Conservation (phyloP, 2,797 vertebrate genomes). For the Sebastes diploproa region DNA sequence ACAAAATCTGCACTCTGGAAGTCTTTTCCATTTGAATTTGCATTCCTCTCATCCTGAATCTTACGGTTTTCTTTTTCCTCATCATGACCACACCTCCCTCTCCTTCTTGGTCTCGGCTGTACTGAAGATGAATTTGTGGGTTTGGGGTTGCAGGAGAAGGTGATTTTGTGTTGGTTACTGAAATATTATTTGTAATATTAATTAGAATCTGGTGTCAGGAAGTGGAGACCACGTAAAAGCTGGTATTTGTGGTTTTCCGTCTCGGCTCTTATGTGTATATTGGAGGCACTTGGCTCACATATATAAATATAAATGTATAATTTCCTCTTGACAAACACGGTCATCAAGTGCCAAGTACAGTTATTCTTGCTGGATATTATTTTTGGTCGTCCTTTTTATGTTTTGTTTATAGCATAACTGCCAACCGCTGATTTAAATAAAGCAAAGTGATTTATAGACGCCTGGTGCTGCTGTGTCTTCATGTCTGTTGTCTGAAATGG, state of each 20-base stretch:
- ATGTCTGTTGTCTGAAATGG: constrained; percentile 5
- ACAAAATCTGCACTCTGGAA: background rate
- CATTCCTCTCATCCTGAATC: background rate
- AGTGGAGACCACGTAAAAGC: constrained; percentile 65
- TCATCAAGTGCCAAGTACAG: constrained; percentile 80
- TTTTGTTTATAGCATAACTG: constrained; percentile 63
- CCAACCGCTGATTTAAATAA: constrained; percentile 83
- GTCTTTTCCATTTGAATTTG: background rate
- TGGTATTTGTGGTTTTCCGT: constrained; percentile 68
- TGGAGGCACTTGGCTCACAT: constrained; percentile 64
- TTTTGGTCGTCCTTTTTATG: constrained; percentile 63
- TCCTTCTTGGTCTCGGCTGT: background rate
- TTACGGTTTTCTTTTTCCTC: background rate
- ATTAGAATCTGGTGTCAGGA: constrained; percentile 41
- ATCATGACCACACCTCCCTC: background rate
- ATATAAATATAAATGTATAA: constrained; percentile 30
- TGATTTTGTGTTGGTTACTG: background rate
- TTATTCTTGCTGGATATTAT: constrained; percentile 71
- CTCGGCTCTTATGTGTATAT: constrained; percentile 67
- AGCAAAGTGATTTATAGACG: constrained; percentile 81
- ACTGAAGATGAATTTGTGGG: constrained; percentile 2
- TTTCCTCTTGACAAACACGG: constrained; percentile 46
- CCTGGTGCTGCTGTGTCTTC: background rate
- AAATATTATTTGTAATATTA: constrained; percentile 44
- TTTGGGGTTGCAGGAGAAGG: background rate